Evolutionary conservation across 2,888 invertebrate genomes (phyloP).

Genomic region (Lasius platythorax): DNA sequence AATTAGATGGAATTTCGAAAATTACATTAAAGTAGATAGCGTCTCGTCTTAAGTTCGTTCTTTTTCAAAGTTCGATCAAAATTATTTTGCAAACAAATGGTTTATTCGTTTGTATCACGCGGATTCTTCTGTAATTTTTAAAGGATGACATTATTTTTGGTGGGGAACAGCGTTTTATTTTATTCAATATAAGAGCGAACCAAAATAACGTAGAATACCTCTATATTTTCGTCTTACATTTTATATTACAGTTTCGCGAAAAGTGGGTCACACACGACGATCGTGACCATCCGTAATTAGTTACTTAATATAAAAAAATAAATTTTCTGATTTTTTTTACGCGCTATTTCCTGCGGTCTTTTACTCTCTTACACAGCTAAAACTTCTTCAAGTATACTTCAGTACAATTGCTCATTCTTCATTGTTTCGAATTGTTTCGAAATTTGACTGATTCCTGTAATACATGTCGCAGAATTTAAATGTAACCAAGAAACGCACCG

Average conservation of each 20-base stretch:
- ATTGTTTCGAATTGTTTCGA: neutral
- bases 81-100: neutral
- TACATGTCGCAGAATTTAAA: neutral
- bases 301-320: constrained; percentile 40
- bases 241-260: neutral
- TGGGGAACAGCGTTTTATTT: neutral
- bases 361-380: neutral
- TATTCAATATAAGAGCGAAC: neutral
- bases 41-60: neutral
- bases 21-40: neutral
- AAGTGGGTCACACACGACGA: constrained; percentile 28
- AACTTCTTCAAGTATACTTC: neutral
- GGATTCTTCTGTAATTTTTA: neutral
- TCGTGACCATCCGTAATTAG: constrained; percentile 40
- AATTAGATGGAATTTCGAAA: constrained; percentile 20
- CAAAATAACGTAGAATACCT: constrained; percentile 1
- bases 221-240: constrained; percentile 23
- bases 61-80: neutral
- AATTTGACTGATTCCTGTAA: neutral
- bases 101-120: neutral
- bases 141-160: neutral
- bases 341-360: constrained; percentile 13
- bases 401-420: neutral
- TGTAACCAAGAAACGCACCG: neutral
- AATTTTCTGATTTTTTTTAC: constrained; percentile 20